phyloP scores from a whole-genome alignment of 2,113 vertebrate genomes.

The Ciconia stormi region DNA sequence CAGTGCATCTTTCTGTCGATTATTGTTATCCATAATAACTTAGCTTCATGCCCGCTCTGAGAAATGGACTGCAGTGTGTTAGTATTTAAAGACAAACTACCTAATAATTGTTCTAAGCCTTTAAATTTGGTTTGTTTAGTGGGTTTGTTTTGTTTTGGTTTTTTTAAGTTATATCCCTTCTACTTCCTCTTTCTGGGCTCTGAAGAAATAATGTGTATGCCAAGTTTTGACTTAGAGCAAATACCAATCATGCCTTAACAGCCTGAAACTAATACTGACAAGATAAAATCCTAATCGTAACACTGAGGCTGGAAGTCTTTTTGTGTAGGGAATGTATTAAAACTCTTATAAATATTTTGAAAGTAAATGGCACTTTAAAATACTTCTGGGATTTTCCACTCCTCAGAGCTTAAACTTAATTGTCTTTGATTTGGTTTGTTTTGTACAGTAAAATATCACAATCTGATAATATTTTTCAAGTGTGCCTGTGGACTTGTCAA shows the following conservation, averaged over 20 bases:
- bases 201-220: neutral
- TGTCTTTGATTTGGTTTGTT: neutral
- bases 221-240: neutral
- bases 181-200: neutral
- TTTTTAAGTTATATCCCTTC: neutral
- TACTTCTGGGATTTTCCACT: neutral
- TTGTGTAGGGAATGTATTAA: neutral
- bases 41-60: neutral
- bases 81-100: neutral
- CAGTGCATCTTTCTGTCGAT: neutral
- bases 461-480: neutral
- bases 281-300: neutral
- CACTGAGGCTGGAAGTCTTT: neutral
- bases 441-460: neutral
- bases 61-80: slow-evolving; percentile 16
- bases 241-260: neutral
- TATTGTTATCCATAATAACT: neutral
- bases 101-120: neutral
- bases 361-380: slow-evolving; percentile 18
- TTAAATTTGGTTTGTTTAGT: neutral
- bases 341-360: neutral
- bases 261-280: neutral
- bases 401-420: neutral
- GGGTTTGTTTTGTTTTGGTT: neutral
- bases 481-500: neutral